Evolutionary conservation across 1,140 invertebrate species (phyloP).

Genomic region (Drosophila hydei): DNA sequence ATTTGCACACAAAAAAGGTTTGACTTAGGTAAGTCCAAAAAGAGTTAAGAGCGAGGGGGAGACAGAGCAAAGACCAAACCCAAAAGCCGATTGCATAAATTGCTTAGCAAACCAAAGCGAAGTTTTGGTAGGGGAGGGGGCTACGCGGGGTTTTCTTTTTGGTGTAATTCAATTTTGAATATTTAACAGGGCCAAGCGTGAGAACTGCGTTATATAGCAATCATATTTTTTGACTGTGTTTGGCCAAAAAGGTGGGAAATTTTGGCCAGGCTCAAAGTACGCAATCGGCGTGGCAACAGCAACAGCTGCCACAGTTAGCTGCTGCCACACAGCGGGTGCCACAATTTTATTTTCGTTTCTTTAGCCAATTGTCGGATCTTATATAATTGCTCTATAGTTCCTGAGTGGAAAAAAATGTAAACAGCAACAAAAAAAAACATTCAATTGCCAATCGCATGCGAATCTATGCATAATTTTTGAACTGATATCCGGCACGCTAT

Average conservation of each 20-base stretch:
- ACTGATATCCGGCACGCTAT: constrained; percentile 46
- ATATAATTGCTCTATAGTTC: constrained; percentile 34
- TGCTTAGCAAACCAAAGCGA: constrained; percentile 44
- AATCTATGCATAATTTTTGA: constrained; percentile 16
- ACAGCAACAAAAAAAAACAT: constrained; percentile 16
- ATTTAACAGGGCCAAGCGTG: constrained; percentile 65
- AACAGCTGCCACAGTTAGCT: background rate
- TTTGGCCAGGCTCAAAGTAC: constrained; percentile 30
- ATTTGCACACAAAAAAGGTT: constrained; percentile 41
- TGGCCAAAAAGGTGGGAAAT: constrained; percentile 43
- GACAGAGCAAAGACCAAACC: constrained; percentile 22
- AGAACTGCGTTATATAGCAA: constrained; percentile 52
- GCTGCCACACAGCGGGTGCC: constrained; percentile 8
- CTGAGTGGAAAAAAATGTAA: constrained; percentile 14
- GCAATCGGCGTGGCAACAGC: constrained; percentile 11
- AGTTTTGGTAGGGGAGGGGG: background rate
- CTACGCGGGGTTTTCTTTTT: constrained; percentile 31
- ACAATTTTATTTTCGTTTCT: constrained; percentile 38
- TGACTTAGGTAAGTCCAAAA: constrained; percentile 6
- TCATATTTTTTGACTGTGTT: constrained; percentile 45
- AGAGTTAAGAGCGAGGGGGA: constrained; percentile 1
- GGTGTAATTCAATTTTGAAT: constrained; percentile 71
- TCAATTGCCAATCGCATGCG: constrained; percentile 47
- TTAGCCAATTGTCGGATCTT: constrained; percentile 27
- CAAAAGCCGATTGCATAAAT: constrained; percentile 46